Evolutionary conservation across 2,797 vertebrate species (phyloP), one percentile per base, ranked within the genome.

Genomic region (Glyptemys insculpta): DNA sequence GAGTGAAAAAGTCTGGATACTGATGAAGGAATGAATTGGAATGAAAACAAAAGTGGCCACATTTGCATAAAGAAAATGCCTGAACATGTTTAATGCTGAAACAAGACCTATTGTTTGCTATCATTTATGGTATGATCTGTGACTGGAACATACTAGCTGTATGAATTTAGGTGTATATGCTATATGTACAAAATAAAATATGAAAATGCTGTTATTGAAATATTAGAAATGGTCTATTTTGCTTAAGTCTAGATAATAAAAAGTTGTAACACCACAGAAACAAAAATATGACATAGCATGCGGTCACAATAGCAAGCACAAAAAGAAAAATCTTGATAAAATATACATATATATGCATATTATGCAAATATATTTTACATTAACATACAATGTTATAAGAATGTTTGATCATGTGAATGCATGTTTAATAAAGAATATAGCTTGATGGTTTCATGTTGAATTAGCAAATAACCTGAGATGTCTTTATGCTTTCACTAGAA

Each of bases 311-410:
- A 98, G 98, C 98, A 97, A 98, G 98, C 98, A 97, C 92, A 88
- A 97, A 95, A 96, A 98, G 96, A 97, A 97, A 97, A 97, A 97
- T 93, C 96, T 91, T 94, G 96, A 98, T 98, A 98, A 97, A 98
- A 97, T 98, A 97, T 96, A 97, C 96, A 97, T 97, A 97, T 97
- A 97, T 97, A 97, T 98, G 98, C 98, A 98, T 98, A 98, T 98
- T 98, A 98, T 98, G 98, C 98, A 98, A 98, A 98, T 94, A 97
- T 98, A 98, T 97, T 97, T 98, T 97, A 98, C 97, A 98, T 97
- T 98, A 97, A 98, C 98, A 98, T 98, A 98, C 98, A 97, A 97
- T 98, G 98, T 98, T 97, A 86, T 98, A 98, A 98, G 95, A 97
- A 97, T 96, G 96, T 95, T 87, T 94, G 88, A 94, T 95, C 94